Evolutionary conservation across 2,797 vertebrate genomes (phyloP).

Genomic region (Tinamus major): DNA sequence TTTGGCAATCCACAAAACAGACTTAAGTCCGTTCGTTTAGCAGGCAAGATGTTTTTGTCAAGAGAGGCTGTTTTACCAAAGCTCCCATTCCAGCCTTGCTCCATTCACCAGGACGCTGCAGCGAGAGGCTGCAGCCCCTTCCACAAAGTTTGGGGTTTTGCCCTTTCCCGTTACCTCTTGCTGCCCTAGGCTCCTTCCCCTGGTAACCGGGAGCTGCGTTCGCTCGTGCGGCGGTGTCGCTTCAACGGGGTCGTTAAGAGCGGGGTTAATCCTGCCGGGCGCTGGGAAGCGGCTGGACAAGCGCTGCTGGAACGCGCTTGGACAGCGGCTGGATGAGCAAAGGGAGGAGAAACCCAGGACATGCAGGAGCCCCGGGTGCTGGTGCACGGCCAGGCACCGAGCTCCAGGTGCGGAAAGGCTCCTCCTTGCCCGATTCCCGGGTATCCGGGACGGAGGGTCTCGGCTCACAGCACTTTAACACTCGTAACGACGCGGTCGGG

Average conservation of each 20-base stretch:
- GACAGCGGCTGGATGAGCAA: neutral
- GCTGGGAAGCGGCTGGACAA: neutral
- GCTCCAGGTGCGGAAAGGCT: neutral
- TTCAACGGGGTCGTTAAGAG: neutral
- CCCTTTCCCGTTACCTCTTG: neutral
- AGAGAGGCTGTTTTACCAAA: neutral
- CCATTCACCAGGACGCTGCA: neutral
- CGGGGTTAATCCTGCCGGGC: neutral
- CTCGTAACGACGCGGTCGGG: neutral
- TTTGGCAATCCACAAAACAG: constrained; percentile 2
- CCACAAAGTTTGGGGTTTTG: no score
- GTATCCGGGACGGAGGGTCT: no score
- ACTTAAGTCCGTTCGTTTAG: neutral
- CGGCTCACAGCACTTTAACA: no score
- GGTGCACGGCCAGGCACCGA: no score
- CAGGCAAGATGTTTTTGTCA: neutral
- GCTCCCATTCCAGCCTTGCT: rapidly evolving
- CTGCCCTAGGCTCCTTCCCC: neutral
- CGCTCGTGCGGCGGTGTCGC: neutral
- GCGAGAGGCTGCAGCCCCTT: neutral
- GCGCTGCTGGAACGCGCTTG: neutral
- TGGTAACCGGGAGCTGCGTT: rapidly evolving
- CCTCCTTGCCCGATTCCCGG: rapidly evolving
- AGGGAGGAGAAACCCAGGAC: neutral
- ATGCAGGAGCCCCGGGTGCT: neutral